Conservation (phyloP, 2,888 invertebrate genomes). For the Serrognathus titanus region DNA sequence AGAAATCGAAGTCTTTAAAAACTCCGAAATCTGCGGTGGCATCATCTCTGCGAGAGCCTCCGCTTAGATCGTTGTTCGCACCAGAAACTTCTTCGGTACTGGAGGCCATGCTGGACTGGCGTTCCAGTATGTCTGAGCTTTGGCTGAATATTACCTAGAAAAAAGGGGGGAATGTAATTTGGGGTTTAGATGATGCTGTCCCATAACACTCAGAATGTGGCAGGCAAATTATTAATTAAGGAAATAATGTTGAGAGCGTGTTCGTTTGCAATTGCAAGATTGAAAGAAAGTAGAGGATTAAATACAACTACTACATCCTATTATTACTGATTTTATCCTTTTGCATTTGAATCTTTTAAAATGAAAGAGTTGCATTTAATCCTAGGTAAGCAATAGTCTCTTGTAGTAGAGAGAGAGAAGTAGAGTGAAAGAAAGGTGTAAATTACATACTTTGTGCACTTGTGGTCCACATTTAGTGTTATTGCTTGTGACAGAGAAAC, state of each 20-base stretch:
- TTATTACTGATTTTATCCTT: too few species aligned
- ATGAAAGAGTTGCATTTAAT: not conserved
- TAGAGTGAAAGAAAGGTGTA: slow-evolving; percentile 13
- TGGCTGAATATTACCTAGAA: slow-evolving; percentile 96
- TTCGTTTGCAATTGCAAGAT: not conserved
- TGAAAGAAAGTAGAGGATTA: too few species aligned
- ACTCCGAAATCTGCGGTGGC: slow-evolving; percentile 86
- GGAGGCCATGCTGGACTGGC: slow-evolving; percentile 94
- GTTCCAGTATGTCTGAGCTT: slow-evolving; percentile 91
- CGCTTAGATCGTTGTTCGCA: slow-evolving; percentile 76
- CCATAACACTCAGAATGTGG: not conserved
- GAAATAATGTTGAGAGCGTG: not conserved
- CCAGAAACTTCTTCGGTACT: slow-evolving; percentile 90
- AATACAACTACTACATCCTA: too few species aligned
- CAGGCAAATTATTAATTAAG: not conserved
- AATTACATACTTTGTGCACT: slow-evolving; percentile 35
- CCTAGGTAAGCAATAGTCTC: slow-evolving; percentile 10
- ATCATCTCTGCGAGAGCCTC: slow-evolving; percentile 74
- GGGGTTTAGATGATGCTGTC: too few species aligned
- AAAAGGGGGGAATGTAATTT: slow-evolving; percentile 1
- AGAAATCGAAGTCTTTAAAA: slow-evolving; percentile 97
- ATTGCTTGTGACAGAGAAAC: slow-evolving; percentile 39
- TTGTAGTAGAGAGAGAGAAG: slow-evolving; percentile 9
- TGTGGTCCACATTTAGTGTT: slow-evolving; percentile 30
- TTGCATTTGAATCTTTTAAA: not conserved